Percentiles rank a stretch among this genome's conserved stretches.
Evolutionary conservation across 2,888 invertebrate genomes (phyloP).

Genomic region (Erpobdella octoculata): DNA sequence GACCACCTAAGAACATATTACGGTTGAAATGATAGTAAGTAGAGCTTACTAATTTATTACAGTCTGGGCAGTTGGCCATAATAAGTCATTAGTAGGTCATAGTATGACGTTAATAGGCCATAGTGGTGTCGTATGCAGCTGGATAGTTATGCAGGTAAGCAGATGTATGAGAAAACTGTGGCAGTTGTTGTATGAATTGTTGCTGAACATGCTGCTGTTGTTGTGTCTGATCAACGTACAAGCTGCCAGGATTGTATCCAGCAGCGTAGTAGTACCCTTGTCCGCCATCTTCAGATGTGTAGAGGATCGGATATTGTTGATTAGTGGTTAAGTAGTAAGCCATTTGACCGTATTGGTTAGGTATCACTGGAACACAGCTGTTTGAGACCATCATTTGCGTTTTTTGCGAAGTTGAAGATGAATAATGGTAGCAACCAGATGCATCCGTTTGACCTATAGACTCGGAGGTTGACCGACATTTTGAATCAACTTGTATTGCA

Average conservation of each 20-base stretch:
- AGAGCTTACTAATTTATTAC: too few species aligned
- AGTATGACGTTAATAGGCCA: too few species aligned
- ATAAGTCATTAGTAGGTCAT: too few species aligned
- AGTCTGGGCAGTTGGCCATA: too few species aligned
- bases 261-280: slow-evolving; percentile 2
- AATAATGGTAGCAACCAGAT: neutral
- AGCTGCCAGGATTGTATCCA: neutral
- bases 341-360: neutral
- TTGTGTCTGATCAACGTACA: neutral
- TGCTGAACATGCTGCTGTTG: neutral
- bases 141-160: too few species aligned
- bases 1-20: too few species aligned
- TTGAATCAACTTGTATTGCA: neutral
- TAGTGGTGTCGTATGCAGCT: too few species aligned
- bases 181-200: neutral
- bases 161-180: too few species aligned
- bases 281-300: neutral
- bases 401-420: neutral
- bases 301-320: neutral
- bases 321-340: neutral
- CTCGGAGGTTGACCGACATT: too few species aligned
- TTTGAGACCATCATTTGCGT: neutral
- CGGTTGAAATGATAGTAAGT: too few species aligned
- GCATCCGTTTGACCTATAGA: too few species aligned
- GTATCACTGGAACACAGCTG: neutral